Conservation (phyloP, 2,888 invertebrate species). For the Cephus pygmeus region DNA sequence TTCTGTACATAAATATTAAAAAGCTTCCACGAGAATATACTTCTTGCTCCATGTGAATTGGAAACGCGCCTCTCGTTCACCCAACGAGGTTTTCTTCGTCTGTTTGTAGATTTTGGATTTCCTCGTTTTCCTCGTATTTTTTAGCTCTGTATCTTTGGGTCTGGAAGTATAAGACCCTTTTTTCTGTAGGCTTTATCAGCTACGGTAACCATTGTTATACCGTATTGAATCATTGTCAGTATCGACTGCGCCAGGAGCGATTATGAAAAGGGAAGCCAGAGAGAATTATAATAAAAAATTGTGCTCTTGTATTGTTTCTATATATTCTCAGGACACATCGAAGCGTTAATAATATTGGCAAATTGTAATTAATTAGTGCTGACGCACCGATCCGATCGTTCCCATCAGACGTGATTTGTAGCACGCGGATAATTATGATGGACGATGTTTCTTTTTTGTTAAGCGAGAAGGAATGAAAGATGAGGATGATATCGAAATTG, state of each 20-base stretch:
- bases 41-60: background rate
- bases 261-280: background rate
- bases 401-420: background rate
- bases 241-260: background rate
- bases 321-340: background rate
- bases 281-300: background rate
- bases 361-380: background rate
- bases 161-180: background rate
- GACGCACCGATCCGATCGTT: background rate
- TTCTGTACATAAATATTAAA: background rate
- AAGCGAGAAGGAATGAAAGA: background rate
- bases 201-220: background rate
- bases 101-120: background rate
- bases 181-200: background rate
- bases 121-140: background rate
- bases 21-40: background rate
- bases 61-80: background rate
- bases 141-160: background rate
- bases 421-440: background rate
- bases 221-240: background rate
- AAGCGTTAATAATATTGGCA: background rate
- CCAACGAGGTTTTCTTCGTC: background rate
- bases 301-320: background rate
- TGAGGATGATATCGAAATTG: conserved; percentile 6
- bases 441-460: background rate